phyloP scores from a whole-genome alignment of 1,140 invertebrate genomes.

The Lutraria rhynchaena region DNA sequence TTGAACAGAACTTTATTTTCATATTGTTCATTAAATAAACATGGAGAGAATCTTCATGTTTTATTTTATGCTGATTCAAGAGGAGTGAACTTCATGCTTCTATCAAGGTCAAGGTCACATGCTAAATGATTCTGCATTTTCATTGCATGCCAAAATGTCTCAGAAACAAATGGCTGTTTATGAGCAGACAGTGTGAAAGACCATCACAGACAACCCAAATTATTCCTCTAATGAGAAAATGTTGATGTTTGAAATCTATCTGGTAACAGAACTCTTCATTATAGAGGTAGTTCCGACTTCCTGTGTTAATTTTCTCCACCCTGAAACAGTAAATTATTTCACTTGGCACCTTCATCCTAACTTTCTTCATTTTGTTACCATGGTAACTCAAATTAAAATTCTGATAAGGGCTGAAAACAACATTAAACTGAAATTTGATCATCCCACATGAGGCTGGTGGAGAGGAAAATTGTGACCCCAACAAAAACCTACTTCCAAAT shows the following conservation, averaged over 20 bases:
- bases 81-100: neutral
- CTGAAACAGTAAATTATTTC: conserved; percentile 63
- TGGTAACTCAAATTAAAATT: conserved; percentile 75
- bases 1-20: conserved; percentile 41
- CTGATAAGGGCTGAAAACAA: conserved; percentile 72
- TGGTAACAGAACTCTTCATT: conserved; percentile 33
- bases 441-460: conserved; percentile 27
- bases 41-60: conserved; percentile 5
- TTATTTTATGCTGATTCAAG: conserved; percentile 1
- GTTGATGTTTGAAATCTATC: conserved; percentile 4
- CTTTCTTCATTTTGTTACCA: conserved; percentile 69
- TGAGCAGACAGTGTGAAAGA: neutral
- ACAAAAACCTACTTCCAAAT: conserved; percentile 29
- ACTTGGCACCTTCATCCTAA: conserved; percentile 59
- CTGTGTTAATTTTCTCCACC: conserved; percentile 44
- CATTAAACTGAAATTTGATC: conserved; percentile 71
- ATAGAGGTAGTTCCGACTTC: conserved; percentile 24
- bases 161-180: neutral
- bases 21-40: conserved; percentile 53
- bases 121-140: neutral
- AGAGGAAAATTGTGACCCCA: conserved; percentile 42
- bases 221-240: neutral
- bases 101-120: neutral
- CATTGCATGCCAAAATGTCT: neutral
- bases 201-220: neutral